phyloP scores from a whole-genome alignment of 1,140 invertebrate genomes.

The Sitobion miscanthi region DNA sequence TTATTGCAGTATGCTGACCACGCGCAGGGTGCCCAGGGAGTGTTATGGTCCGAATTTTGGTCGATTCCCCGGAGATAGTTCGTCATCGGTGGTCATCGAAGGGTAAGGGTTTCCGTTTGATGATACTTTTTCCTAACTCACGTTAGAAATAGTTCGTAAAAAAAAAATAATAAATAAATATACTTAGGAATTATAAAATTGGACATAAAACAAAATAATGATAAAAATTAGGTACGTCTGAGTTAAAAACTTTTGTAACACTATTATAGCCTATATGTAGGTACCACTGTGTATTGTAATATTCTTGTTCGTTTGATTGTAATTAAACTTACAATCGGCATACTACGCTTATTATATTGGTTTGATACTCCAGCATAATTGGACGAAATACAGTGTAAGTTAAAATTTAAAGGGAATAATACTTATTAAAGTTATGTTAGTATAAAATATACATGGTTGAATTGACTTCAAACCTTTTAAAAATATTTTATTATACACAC shows the following conservation, averaged over 20 bases:
- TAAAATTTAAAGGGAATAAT: background rate
- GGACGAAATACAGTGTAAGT: background rate
- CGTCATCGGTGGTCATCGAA: background rate
- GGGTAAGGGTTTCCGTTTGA: background rate
- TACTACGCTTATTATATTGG: background rate
- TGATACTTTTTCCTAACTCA: background rate
- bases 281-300: no score
- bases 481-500: background rate
- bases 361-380: background rate
- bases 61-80: background rate
- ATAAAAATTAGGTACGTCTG: background rate
- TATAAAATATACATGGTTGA: background rate
- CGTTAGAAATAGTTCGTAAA: background rate
- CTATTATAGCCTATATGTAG: background rate
- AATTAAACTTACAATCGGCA: background rate
- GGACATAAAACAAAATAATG: no score
- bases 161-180: background rate
- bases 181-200: no score
- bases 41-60: background rate
- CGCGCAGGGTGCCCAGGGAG: background rate
- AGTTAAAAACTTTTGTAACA: background rate
- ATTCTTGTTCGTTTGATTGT: background rate
- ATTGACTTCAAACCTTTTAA: background rate
- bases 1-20: background rate
- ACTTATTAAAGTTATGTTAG: background rate